A percentile compares a stretch with the other conserved stretches of the same genome.
Conservation (phyloP, 2,797 vertebrate genomes). For the Avahi laniger region DNA sequence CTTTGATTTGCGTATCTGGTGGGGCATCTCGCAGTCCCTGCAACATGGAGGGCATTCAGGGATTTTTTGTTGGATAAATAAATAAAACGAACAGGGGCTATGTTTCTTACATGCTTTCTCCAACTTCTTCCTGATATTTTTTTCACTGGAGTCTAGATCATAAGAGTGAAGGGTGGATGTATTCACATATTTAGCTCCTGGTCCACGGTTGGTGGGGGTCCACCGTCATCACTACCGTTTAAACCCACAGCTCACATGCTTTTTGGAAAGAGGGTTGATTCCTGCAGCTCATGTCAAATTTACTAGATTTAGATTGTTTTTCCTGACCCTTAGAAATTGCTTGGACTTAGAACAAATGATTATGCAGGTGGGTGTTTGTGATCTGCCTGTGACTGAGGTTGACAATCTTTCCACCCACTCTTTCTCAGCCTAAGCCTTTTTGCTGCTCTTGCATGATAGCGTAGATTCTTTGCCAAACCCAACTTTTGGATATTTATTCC, state of each 20-base stretch:
- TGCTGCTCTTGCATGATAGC: not conserved
- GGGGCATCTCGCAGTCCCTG: not conserved
- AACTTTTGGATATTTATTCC: not conserved
- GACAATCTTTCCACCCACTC: not conserved
- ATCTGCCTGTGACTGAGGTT: not conserved
- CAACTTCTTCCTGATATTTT: not conserved
- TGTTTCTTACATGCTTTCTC: not conserved
- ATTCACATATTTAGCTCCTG: not conserved
- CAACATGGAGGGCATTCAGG: not conserved
- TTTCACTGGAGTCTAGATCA: not conserved
- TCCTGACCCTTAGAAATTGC: not conserved
- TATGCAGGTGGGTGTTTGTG: not conserved
- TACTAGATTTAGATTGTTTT: not conserved
- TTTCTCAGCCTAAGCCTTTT: not conserved
- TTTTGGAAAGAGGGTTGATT: not conserved
- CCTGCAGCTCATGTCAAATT: not conserved
- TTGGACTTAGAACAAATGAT: not conserved
- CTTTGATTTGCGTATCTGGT: not conserved
- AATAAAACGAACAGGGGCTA: not conserved
- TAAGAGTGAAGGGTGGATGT: not conserved
- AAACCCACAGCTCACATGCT: not conserved
- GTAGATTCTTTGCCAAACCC: not conserved
- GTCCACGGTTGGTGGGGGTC: not conserved
- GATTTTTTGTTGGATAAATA: slow-evolving; percentile 8
- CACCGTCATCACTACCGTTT: not conserved